Evolutionary conservation across 2,888 invertebrate species (phyloP).

Genomic region (Ormyrus rosae): DNA sequence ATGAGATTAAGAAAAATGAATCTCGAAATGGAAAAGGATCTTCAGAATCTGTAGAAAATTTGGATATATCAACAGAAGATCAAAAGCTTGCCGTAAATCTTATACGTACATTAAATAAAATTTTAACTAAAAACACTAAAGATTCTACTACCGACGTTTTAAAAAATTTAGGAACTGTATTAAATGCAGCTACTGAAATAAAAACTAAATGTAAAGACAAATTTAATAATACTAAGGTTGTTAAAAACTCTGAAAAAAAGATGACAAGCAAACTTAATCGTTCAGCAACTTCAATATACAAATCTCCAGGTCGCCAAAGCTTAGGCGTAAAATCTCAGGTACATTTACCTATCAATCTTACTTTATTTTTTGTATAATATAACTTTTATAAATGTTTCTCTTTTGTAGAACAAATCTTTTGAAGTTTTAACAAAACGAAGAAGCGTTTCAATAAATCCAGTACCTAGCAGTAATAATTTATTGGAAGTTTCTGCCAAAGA

Average conservation of each 20-base stretch:
- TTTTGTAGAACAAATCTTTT: constrained; percentile 50
- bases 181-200: constrained; percentile 38
- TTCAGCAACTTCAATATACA: constrained; percentile 34
- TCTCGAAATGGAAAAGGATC: constrained; percentile 46
- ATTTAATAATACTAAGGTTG: background rate
- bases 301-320: constrained; percentile 33
- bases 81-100: constrained; percentile 51
- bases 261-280: constrained; percentile 19
- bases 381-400: background rate
- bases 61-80: constrained; percentile 55
- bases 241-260: constrained; percentile 18
- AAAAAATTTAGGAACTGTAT: constrained; percentile 36
- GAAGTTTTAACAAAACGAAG: constrained; percentile 26
- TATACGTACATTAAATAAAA: constrained; percentile 44
- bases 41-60: constrained; percentile 49
- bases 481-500: constrained; percentile 40
- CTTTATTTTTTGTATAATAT: constrained; percentile 10
- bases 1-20: constrained; percentile 58
- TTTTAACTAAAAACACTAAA: constrained; percentile 58
- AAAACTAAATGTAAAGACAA: constrained; percentile 31
- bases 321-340: constrained; percentile 18
- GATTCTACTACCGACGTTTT: constrained; percentile 57
- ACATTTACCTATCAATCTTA: background rate
- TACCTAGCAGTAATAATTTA: constrained; percentile 2
- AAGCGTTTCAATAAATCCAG: constrained; percentile 23